These are phyloP conservation scores for Trichacis sp. DNA, from an alignment of 2,888 invertebrate species.

Conservation along the genomic window DNA sequence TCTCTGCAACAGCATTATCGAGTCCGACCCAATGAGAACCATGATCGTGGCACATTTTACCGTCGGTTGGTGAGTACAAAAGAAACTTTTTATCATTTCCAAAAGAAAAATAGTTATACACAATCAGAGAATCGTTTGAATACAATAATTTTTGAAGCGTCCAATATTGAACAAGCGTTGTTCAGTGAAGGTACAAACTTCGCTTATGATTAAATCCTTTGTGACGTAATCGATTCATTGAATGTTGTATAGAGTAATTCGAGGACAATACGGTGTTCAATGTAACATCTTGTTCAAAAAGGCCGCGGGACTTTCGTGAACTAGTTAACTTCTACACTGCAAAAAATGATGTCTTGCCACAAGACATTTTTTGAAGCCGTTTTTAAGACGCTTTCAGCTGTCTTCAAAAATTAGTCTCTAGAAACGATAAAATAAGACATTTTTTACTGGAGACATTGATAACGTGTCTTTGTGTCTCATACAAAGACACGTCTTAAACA, in stretches of 20 bases:
- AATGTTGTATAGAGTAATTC: not conserved
- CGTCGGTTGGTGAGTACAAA: slow-evolving; percentile 76
- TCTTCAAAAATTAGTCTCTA: too few species aligned
- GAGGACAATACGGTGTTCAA: not conserved
- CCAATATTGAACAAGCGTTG: not conserved
- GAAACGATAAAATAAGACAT: too few species aligned
- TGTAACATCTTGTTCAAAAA: too few species aligned
- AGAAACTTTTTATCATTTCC: slow-evolving; percentile 2
- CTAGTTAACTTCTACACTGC: slow-evolving; percentile 9
- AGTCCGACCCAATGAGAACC: slow-evolving; percentile 66
- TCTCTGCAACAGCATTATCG: slow-evolving; percentile 64
- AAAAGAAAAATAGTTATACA: not conserved
- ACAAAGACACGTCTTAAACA: too few species aligned
- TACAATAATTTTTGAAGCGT: too few species aligned
- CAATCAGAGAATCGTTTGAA: too few species aligned
- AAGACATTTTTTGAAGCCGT: too few species aligned
- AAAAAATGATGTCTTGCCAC: too few species aligned
- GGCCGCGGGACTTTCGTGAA: slow-evolving; percentile 7
- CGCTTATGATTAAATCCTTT: not conserved
- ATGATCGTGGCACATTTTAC: slow-evolving; percentile 79
- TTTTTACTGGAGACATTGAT: too few species aligned
- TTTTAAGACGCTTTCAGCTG: too few species aligned
- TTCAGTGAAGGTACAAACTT: not conserved
- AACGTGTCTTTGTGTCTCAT: too few species aligned
- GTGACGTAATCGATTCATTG: not conserved